A percentile compares a stretch with the other conserved stretches of the same genome.
Evolutionary conservation across 2,113 vertebrate genomes (phyloP).

Genomic region (Oreochromis niloticus): DNA sequence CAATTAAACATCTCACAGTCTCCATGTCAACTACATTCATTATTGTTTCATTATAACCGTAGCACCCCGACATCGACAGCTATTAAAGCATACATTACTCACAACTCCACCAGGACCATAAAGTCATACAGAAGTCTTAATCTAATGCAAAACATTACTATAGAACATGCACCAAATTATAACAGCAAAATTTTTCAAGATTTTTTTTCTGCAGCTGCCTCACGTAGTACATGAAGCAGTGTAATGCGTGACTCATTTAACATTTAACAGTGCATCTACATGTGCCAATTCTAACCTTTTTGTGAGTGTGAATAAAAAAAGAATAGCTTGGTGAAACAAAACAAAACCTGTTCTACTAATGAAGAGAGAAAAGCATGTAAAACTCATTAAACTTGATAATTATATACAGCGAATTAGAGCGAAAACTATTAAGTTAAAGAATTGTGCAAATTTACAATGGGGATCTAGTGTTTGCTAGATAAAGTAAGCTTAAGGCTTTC

Average conservation of each 20-base stretch:
- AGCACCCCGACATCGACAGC: background rate
- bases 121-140: background rate
- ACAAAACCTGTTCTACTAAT: background rate
- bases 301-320: background rate
- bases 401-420: background rate
- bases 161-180: background rate
- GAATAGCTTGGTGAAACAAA: background rate
- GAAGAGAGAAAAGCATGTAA: background rate
- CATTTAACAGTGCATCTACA: background rate
- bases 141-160: background rate
- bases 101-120: background rate
- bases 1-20: constrained; percentile 1
- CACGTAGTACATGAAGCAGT: background rate
- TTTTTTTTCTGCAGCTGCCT: background rate
- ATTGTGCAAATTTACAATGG: background rate
- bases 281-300: background rate
- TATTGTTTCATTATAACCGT: background rate
- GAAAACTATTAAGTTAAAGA: background rate
- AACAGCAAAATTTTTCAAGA: background rate
- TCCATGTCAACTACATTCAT: background rate
- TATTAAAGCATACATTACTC: background rate
- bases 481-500: background rate
- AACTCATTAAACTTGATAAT: background rate
- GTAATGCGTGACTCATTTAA: background rate
- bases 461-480: background rate